These are phyloP conservation scores for Dicentrarchus labrax DNA, from an alignment of 2,113 vertebrate genomes.

Conservation along the genomic window DNA sequence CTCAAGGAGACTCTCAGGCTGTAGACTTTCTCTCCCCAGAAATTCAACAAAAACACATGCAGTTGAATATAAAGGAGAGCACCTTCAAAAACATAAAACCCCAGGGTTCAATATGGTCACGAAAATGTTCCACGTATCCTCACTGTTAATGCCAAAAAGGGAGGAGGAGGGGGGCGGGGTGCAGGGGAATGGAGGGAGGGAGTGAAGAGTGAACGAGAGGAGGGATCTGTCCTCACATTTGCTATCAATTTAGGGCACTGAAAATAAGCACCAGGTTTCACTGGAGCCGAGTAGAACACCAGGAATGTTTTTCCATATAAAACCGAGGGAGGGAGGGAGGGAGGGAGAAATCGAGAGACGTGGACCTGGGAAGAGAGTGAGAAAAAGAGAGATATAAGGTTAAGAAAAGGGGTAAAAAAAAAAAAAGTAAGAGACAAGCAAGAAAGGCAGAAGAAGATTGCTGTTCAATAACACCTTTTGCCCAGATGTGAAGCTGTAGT, in stretches of 20 bases:
- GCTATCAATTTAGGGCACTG: conserved; percentile 87
- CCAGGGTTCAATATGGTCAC: conserved; percentile 77
- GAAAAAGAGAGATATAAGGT: conserved; percentile 42
- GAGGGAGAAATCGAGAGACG: conserved; percentile 36
- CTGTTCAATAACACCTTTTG: conserved; percentile 61
- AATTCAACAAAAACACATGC: conserved; percentile 80
- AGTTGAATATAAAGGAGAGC: conserved; percentile 79
- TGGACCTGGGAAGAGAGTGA: conserved; percentile 24
- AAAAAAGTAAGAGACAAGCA: conserved; percentile 4
- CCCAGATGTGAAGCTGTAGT: conserved; percentile 76
- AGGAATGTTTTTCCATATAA: conserved; percentile 88
- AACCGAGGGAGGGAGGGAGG: conserved; percentile 68
- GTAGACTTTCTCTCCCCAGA: conserved; percentile 61
- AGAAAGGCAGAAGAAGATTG: conserved; percentile 16
- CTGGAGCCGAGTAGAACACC: conserved; percentile 80
- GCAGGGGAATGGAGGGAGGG: conserved; percentile 33
- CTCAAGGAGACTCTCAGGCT: conserved; percentile 73
- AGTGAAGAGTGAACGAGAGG: conserved; percentile 64
- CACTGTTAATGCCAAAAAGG: conserved; percentile 75
- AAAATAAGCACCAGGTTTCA: conserved; percentile 87
- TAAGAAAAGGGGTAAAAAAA: conserved; percentile 20
- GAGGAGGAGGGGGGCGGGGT: conserved; percentile 46
- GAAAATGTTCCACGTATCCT: conserved; percentile 85
- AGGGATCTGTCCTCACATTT: conserved; percentile 86
- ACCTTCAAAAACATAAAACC: conserved; percentile 83